phyloP scores from a whole-genome alignment of 2,797 vertebrate species.

The Scyliorhinus canicula region DNA sequence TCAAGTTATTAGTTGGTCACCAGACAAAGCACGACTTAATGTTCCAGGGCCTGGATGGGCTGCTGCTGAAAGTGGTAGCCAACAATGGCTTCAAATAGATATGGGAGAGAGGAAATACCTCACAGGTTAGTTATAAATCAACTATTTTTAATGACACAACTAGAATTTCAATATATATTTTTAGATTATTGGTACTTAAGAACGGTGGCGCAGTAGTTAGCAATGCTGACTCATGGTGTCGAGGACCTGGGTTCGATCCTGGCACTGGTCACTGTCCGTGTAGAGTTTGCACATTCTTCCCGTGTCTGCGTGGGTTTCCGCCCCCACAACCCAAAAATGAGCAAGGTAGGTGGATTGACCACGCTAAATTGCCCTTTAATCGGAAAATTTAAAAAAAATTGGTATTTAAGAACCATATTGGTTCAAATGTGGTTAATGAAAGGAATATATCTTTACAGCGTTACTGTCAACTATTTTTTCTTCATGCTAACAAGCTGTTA shows the following conservation, averaged over 20 bases:
- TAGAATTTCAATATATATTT: neutral
- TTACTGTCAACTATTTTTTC: neutral
- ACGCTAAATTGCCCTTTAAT: too few relatives aligned
- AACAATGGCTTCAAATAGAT: slow-evolving; percentile 69
- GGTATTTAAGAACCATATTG: neutral
- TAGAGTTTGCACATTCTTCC: too few relatives aligned
- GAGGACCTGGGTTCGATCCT: too few relatives aligned
- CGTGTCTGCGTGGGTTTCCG: too few relatives aligned
- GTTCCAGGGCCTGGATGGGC: slow-evolving; percentile 56
- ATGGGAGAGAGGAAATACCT: slow-evolving; percentile 71
- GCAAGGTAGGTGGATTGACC: too few relatives aligned
- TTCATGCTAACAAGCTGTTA: neutral
- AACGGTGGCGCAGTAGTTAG: too few relatives aligned
- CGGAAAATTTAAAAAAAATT: too few relatives aligned
- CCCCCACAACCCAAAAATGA: too few relatives aligned
- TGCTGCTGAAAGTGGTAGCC: slow-evolving; percentile 51
- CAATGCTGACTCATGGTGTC: too few relatives aligned
- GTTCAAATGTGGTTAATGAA: neutral
- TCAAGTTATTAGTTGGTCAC: slow-evolving; percentile 53
- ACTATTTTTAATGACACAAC: neutral
- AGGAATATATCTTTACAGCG: neutral
- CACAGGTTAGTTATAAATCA: slow-evolving; percentile 59
- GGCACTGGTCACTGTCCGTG: too few relatives aligned
- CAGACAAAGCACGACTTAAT: slow-evolving; percentile 54
- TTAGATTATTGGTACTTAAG: neutral